Percentiles rank a stretch among this genome's conserved stretches.
These are phyloP conservation scores for Chloropsis hardwickii DNA, from an alignment of 2,113 vertebrate genomes.

Conservation along the genomic window DNA sequence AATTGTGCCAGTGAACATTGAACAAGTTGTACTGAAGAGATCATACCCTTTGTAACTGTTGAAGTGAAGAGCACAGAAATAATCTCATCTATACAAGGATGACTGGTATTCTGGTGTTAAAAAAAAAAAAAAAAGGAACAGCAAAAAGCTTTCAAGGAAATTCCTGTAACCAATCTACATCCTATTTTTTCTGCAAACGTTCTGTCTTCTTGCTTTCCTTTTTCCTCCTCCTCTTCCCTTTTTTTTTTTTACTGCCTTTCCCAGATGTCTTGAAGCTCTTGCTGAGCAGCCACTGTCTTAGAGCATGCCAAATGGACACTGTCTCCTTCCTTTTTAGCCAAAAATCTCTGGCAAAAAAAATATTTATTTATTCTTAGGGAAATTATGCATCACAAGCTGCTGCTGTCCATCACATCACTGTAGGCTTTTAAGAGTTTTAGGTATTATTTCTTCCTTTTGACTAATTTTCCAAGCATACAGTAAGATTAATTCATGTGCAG, in stretches of 20 bases:
- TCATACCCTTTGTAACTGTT: background rate
- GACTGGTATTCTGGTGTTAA: background rate
- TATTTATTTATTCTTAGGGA: background rate
- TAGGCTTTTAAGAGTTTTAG: background rate
- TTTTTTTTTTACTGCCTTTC: background rate
- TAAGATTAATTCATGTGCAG: background rate
- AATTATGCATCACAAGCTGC: background rate
- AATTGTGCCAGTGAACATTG: background rate
- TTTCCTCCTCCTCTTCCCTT: background rate
- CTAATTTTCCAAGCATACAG: background rate
- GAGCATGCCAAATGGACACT: background rate
- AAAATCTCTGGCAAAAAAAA: background rate
- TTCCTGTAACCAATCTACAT: background rate
- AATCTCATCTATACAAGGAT: background rate
- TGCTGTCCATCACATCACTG: background rate
- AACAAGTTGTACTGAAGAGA: conserved; percentile 24
- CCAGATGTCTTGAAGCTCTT: background rate
- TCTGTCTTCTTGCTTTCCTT: background rate
- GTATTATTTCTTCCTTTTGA: background rate
- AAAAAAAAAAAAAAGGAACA: background rate
- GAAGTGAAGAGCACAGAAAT: background rate
- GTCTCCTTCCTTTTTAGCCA: background rate
- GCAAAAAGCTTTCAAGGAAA: background rate
- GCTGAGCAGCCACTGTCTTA: background rate
- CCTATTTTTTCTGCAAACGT: background rate